phyloP scores from a whole-genome alignment of 2,113 vertebrate species.

The Neomonachus schauinslandi region DNA sequence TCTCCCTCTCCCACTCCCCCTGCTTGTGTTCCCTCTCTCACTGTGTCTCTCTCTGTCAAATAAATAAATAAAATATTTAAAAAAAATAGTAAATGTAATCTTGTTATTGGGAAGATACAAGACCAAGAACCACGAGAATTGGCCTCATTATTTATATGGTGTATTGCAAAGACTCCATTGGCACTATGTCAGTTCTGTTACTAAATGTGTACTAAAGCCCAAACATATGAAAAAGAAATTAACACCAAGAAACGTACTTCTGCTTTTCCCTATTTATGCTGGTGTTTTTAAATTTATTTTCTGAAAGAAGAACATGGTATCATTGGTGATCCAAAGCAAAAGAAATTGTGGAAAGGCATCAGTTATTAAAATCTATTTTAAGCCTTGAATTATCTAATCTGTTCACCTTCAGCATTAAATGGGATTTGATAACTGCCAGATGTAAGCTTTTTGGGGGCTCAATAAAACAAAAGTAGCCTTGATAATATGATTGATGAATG shows the following conservation, averaged over 20 bases:
- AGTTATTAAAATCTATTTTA: conserved; percentile 38
- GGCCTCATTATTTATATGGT: neutral
- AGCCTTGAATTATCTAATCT: neutral
- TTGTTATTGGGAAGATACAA: neutral
- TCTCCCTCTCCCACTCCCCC: too few relatives aligned
- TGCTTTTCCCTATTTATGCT: neutral
- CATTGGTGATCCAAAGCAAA: neutral
- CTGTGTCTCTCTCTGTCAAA: too few relatives aligned
- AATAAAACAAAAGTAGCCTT: neutral
- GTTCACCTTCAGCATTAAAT: neutral
- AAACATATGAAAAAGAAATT: neutral
- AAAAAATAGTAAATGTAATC: neutral
- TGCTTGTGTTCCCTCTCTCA: too few relatives aligned
- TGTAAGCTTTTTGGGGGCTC: neutral
- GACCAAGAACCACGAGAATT: neutral
- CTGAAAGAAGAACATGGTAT: neutral
- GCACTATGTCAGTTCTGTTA: neutral
- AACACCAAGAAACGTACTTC: neutral
- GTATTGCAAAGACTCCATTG: neutral
- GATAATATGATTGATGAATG: neutral
- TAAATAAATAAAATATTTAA: neutral
- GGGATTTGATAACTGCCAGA: neutral
- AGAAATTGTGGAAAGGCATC: neutral
- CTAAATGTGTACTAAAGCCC: neutral
- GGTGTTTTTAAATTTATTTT: neutral